Percentiles rank a stretch among this genome's conserved stretches.
Conservation (phyloP, 1,140 invertebrate species). For the Cryptotermes secundus region DNA sequence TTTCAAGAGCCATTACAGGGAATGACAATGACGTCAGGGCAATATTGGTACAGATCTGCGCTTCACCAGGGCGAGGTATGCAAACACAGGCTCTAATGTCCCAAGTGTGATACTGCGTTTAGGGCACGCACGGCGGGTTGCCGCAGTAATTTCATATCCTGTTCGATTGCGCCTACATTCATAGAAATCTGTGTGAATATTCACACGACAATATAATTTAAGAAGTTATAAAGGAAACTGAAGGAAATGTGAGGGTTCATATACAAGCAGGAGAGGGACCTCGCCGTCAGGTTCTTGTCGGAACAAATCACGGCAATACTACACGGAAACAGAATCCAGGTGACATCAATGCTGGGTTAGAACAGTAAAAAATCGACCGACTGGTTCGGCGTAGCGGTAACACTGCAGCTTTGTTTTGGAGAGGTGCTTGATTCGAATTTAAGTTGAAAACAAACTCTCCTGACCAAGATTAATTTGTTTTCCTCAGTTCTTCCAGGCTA, state of each 20-base stretch:
- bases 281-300: too few relatives aligned
- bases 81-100: neutral
- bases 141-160: neutral
- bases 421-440: too few relatives aligned
- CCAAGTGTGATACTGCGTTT: neutral
- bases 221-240: neutral
- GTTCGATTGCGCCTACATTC: neutral
- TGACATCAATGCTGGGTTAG: too few relatives aligned
- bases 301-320: too few relatives aligned
- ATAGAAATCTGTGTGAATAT: neutral
- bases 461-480: too few relatives aligned
- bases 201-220: neutral
- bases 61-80: neutral
- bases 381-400: too few relatives aligned
- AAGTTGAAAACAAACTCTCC: too few relatives aligned
- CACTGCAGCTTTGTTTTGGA: too few relatives aligned
- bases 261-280: neutral
- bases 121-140: neutral
- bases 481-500: too few relatives aligned
- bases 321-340: too few relatives aligned
- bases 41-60: conserved; percentile 10
- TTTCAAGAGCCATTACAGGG: conserved; percentile 11
- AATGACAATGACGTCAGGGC: neutral
- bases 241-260: neutral
- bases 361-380: too few relatives aligned